Evolutionary conservation across 1,140 invertebrate species (phyloP).

Genomic region (Calycopis cecrops): DNA sequence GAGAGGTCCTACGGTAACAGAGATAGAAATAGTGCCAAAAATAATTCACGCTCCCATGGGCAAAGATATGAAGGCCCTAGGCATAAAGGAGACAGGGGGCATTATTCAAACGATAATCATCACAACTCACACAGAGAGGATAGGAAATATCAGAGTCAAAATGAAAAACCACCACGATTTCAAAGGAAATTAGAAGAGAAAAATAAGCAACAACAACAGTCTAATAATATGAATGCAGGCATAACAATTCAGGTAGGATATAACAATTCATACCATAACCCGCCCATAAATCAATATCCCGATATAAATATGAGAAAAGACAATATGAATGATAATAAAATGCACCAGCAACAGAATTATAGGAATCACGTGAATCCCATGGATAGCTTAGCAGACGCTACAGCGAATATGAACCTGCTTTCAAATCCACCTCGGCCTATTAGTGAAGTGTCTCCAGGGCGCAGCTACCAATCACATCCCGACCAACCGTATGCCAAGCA

Average conservation of each 20-base stretch:
- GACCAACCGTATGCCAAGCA: slow-evolving; percentile 46
- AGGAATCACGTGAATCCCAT: slow-evolving; percentile 46
- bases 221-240: slow-evolving; percentile 40
- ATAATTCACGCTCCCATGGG: slow-evolving; percentile 44
- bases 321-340: slow-evolving; percentile 41
- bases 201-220: slow-evolving; percentile 60
- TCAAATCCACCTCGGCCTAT: slow-evolving; percentile 40
- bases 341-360: slow-evolving; percentile 44
- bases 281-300: slow-evolving; percentile 37
- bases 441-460: slow-evolving; percentile 39
- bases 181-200: slow-evolving; percentile 70
- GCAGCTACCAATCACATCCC: slow-evolving; percentile 37
- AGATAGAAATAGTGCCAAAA: slow-evolving; percentile 50
- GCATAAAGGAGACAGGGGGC: slow-evolving; percentile 47
- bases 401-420: slow-evolving; percentile 58
- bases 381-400: slow-evolving; percentile 58
- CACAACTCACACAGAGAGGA: slow-evolving; percentile 54
- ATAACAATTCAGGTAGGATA: too few species aligned
- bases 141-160: slow-evolving; percentile 60
- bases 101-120: slow-evolving; percentile 52
- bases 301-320: slow-evolving; percentile 50
- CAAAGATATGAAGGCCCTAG: slow-evolving; percentile 51
- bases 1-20: slow-evolving; percentile 48
- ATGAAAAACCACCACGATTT: slow-evolving; percentile 71
- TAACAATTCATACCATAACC: slow-evolving; percentile 53